Base-by-base conservation (phyloP, 2,113 vertebrate species). In the Hipposideros armiger region DNA sequence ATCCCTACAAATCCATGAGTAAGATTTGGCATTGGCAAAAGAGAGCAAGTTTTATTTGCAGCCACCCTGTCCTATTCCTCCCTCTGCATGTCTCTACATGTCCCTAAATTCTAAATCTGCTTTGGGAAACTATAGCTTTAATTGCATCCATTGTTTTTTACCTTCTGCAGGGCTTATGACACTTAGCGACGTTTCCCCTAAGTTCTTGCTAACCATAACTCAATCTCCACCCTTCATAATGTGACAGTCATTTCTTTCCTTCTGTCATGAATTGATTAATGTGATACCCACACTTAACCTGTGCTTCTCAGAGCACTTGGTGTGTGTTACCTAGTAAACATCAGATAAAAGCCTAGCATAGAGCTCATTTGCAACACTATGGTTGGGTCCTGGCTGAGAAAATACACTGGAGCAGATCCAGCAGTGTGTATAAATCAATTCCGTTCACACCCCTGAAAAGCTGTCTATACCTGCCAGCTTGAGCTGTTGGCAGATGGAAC, bases 331-430 rank as follows among this genome's bases (percentile, higher is more conserved):
- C 62, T 85, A 67, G 73, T 74, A 86, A 96, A 96, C 52, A 92
- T 47, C 73, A 89, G 62, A 58, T 42, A 69, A 87, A 92, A 93
- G 20, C 32, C 52, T 28, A 47, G n/a, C 6, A 0, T 40, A 62
- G 30, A 62, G 72, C 45, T 85, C 88, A 82, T 96, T 94, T 95
- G 77, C 60, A 97, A 77, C 15, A 58, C 19, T 70, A 30, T n/a
- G 5, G 69, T 81, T 87, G 62, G 66, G 66, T 90, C 67, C 97
- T 96, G 90, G 95, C 95, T 97, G 95, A 97, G 95, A 97, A 98
- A 98, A 98, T 87, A 86, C 93, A 94, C 84, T 98, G 98, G 96
- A 98, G 96, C 45, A 88, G 66, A 93, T 97, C 98, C 98, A 99
- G 83, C 22, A 56, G 64, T 95, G 94, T 96, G 91, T 98, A 95